Base-by-base conservation (phyloP, 2,113 vertebrate genomes). In the Drymodes brunneopygia region DNA sequence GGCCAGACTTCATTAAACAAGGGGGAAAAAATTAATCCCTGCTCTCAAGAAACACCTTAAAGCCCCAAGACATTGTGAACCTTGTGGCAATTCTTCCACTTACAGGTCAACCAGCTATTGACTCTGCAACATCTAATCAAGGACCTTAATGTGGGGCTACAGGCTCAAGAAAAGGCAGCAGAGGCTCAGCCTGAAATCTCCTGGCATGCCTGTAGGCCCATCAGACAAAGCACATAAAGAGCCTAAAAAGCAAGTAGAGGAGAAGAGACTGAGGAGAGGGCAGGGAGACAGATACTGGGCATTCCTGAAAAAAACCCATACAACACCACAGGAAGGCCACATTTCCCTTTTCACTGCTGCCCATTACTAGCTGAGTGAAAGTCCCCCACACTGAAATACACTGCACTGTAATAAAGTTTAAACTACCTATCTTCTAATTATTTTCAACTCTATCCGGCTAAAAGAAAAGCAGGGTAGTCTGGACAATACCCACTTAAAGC, bases 51-150 rank as follows among this genome's bases (percentile, higher is more conserved):
- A 91, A 60, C 56, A 67, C 10, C 19, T 66, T 12, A 19, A 86
- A 66, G 12, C 10, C 4, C 35, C 42, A 88, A 29, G 11, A 51
- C n/a, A 25, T 11, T 72, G 29, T 35, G 19, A 86, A 60, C 6
- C 13, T 60, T 0, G 0, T 27, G 25, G 48, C 3, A 8, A 35
- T 28, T 81, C 24, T 67, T 66, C 16, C 8, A 56, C 18, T 56
- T 53, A 7, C 0, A 1, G 22, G 19, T 35, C 16, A 73, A 19
- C 29, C 40, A 79, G 22, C 16, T 67, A 33, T 1, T 2, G 61
- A 80, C 2, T 4, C 27, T 73, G 56, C 31, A 62, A 50, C 67
- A 85, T 15, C 5, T 50, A 28, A 79, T 17, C 29, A 35, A 64
- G 10, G 24, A 40, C 13, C 31, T 64, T 79, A 73, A 45, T 10